These are phyloP conservation scores for Brachionus sp. DNA, from an alignment of 1,140 invertebrate species.

Conservation along the genomic window DNA sequence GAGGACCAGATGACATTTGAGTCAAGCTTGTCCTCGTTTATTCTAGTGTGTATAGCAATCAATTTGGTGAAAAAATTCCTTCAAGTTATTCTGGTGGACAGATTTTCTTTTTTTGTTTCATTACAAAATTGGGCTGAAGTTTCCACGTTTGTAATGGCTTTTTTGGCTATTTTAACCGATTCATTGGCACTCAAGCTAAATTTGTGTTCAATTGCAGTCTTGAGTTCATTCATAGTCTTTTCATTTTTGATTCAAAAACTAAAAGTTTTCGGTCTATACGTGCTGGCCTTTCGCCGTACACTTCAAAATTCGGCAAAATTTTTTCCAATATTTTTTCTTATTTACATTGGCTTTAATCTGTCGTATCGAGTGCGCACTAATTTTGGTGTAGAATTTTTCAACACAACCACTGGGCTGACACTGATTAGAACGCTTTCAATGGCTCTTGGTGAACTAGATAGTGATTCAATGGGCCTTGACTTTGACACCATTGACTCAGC, in stretches of 20 bases:
- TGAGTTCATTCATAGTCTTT: conserved; percentile 30
- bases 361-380: conserved; percentile 35
- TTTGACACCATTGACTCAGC: conserved; percentile 10
- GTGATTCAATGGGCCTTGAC: conserved; percentile 24
- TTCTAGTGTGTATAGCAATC: background rate
- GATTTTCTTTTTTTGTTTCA: conserved; percentile 40
- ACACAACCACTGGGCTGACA: conserved; percentile 6
- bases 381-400: conserved; percentile 29
- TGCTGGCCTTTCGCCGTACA: conserved; percentile 15
- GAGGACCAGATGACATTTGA: background rate
- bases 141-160: conserved; percentile 10
- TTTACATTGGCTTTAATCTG: conserved; percentile 41
- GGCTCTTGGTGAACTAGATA: conserved; percentile 34
- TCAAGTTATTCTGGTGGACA: conserved; percentile 3
- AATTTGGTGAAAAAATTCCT: conserved; percentile 34
- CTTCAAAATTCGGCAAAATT: conserved; percentile 44
- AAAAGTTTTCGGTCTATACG: conserved; percentile 42
- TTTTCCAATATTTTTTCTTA: conserved; percentile 40
- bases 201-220: conserved; percentile 11
- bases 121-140: conserved; percentile 27
- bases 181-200: background rate
- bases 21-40: background rate
- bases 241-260: conserved; percentile 40
- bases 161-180: background rate
- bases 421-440: conserved; percentile 24